Evolutionary conservation across 2,797 vertebrate species (phyloP), one percentile per base, ranked within the genome.

Genomic region (Natrix natrix): DNA sequence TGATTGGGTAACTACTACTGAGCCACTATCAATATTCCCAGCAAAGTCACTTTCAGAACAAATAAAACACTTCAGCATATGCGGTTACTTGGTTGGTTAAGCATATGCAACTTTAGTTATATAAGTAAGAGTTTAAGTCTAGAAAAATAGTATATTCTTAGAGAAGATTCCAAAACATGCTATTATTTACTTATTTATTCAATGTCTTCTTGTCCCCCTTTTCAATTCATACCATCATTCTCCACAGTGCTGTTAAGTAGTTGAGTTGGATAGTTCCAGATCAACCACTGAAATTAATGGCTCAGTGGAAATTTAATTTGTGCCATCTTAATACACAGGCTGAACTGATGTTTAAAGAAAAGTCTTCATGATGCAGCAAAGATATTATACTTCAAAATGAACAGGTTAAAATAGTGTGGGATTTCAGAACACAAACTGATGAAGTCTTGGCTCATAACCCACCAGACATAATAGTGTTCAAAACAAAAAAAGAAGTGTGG

Each of bases 1-100:
- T 93, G 94, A 94, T 92, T 95, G 66, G 56, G 52, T 32, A 55
- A 66, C 78, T 59, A 66, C 78, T 59, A 3, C 0, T 87, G 88
- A 90, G 88, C 0, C 8, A 93, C 0, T 0, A 57, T 61, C 88
- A 57, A 94, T 0, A 26, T 14, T 55, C 4, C 3, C 5, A 60
- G 87, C 4, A 1, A 0, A 0, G 86, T 63, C 93, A 94, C 95
- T 94, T 91, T 94, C 90, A 93, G 90, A 95, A 59, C 0, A 20
- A 90, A 94, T 92, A 1, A 69, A 92, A 89, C 0, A 0, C 0
- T 14, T 20, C 61, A 20, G 24, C 4, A 3, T 89, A 14, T 37
- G 59, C 55, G 12, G 0, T 87, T 87, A 55, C 28, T 57, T 60
- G n/a, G 2, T 86, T 86, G 60, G 32, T 37, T 2, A 17, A 28